Evolutionary conservation across 2,888 invertebrate species (phyloP).

Genomic region (Cryptophagus acutangulus): DNA sequence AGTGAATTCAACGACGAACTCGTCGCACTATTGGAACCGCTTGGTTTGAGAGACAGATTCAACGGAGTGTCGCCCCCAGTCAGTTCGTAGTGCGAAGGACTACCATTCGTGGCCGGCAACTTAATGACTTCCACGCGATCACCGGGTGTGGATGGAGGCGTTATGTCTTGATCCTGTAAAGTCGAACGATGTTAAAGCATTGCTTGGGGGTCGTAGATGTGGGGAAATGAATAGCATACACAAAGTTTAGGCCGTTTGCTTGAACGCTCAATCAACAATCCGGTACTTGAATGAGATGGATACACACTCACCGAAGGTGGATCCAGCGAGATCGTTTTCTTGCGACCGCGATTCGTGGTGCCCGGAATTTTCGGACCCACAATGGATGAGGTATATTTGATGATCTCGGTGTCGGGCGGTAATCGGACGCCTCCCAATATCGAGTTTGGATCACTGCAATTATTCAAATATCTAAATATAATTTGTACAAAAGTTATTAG

Average conservation of each 20-base stretch:
- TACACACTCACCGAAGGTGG: constrained; percentile 61
- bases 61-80: constrained; percentile 71
- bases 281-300: constrained; percentile 48
- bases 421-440: constrained; percentile 77
- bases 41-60: constrained; percentile 76
- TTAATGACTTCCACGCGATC: constrained; percentile 82
- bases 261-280: constrained; percentile 50
- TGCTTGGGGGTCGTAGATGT: no score
- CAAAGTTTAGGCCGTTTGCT: constrained; percentile 45
- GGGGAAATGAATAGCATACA: constrained; percentile 31
- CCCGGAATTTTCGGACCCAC: constrained; percentile 83
- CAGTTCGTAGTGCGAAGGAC: constrained; percentile 44
- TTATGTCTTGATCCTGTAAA: constrained; percentile 37
- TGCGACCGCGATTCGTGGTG: constrained; percentile 77
- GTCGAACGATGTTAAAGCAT: no score
- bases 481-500: background rate
- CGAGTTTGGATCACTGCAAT: constrained; percentile 70
- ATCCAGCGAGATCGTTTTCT: constrained; percentile 84
- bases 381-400: constrained; percentile 83
- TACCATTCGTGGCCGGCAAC: constrained; percentile 61
- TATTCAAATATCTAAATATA: background rate
- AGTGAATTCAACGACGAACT: constrained; percentile 57
- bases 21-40: constrained; percentile 37
- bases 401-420: constrained; percentile 85
- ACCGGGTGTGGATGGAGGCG: constrained; percentile 40